Evolutionary conservation across 2,113 vertebrate species (phyloP).

Genomic region (Neopipo cinnamomea): DNA sequence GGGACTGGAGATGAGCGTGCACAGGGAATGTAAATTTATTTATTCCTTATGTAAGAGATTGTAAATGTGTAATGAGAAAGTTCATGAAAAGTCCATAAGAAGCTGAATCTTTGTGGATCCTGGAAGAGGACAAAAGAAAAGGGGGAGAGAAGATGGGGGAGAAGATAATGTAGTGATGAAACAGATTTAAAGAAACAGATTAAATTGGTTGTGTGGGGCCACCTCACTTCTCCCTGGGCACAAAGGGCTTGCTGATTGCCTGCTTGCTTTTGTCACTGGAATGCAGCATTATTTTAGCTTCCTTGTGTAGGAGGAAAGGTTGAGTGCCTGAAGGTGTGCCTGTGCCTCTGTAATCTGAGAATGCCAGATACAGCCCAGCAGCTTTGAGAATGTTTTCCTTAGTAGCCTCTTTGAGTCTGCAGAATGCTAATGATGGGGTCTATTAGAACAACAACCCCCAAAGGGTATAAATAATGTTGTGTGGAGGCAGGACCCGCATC

Average conservation of each 20-base stretch:
- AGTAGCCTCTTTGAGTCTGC: neutral
- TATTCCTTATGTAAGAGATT: neutral
- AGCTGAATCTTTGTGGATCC: neutral
- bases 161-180: neutral
- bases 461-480: neutral
- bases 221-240: neutral
- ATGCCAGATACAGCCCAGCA: neutral
- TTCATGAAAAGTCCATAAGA: neutral
- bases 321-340: neutral
- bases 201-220: neutral
- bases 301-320: neutral
- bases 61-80: neutral
- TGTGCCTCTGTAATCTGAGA: constrained; percentile 22
- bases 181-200: neutral
- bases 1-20: neutral
- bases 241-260: neutral
- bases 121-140: neutral
- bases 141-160: no score
- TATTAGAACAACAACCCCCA: neutral
- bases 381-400: constrained; percentile 23
- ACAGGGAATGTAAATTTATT: neutral
- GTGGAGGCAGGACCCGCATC: neutral
- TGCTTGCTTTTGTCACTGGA: neutral
- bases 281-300: neutral
- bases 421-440: constrained; percentile 27